Evolutionary conservation across 2,113 vertebrate species (phyloP), one percentile per base, ranked within the genome.

Genomic region (Pionites leucogaster): DNA sequence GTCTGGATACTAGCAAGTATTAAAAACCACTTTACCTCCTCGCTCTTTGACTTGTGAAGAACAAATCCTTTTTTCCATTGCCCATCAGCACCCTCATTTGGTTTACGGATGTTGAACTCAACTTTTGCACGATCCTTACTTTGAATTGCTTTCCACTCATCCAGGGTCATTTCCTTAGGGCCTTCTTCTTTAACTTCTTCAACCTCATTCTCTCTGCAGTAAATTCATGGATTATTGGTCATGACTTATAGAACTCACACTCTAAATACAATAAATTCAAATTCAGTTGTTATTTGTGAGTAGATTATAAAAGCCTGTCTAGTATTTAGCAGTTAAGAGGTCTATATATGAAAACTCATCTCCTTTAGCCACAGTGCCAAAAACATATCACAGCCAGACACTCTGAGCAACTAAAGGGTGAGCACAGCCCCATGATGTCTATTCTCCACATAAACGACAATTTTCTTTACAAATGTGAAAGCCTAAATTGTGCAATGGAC

Each of bases 91-190:
- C 99, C 99, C 97, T 99, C 99, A 47, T 99, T 99, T 96, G 99
- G 98, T 97, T 99, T 99, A 28, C 99, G 99, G 96, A 99, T 99
- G 98, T 99, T 99, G 98, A 99, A 99, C 68, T 99, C 99, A 42
- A 99, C 99, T 97, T 99, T 99, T 68, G 99, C 97, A 27, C 99
- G 98, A 22, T 99, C 99, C 97, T 99, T 99, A 96, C 99, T 99
- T 91, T 99, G 99, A 98, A 99, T 98, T 80, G 99, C 99, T 97
- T 99, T 99, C 99, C 99, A 99, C 93, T 99, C 99, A 52, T 99
- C 99, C 98, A 99, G 98, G 93, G 99, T 99, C 99, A 99, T 99
- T 91, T 99, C 99, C 98, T 99, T 99, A 47, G 99, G 98, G 35
- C 99, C 99, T 98, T 99, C 99, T 46, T 99, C 99, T 98, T 99